Evolutionary conservation across 2,888 invertebrate species (phyloP).

Genomic region (Argyresthia goedartella): DNA sequence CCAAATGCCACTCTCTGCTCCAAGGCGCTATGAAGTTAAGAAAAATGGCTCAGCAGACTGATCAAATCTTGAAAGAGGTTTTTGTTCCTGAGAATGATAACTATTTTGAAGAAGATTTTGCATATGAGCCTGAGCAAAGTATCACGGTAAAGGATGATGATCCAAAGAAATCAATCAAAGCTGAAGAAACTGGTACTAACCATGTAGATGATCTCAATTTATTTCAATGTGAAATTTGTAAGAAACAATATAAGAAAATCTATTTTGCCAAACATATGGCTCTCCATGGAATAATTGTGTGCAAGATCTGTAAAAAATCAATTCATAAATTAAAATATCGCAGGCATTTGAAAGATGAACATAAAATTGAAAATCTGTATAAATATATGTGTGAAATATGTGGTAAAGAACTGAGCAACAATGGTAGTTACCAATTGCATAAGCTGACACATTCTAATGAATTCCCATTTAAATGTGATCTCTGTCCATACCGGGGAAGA

Average conservation of each 20-base stretch:
- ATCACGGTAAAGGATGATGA: neutral
- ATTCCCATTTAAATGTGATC: constrained; percentile 36
- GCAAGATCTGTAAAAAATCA: neutral
- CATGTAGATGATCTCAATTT: constrained; percentile 1
- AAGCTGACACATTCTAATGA: constrained; percentile 32
- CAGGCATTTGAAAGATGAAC: neutral
- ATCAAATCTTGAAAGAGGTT: neutral
- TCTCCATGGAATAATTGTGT: constrained; percentile 13
- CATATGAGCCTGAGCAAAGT: neutral
- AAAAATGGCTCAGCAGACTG: constrained; percentile 18
- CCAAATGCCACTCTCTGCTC: constrained; percentile 15
- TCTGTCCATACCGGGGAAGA: constrained; percentile 35
- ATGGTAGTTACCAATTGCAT: constrained; percentile 39
- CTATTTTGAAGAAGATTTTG: neutral
- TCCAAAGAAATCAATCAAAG: neutral
- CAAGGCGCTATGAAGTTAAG: constrained; percentile 19
- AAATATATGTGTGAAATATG: constrained; percentile 39
- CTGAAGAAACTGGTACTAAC: neutral
- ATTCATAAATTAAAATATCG: neutral
- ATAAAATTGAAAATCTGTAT: neutral
- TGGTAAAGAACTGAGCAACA: constrained; percentile 36
- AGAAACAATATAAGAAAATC: constrained; percentile 28
- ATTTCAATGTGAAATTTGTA: constrained; percentile 26
- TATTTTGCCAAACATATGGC: constrained; percentile 19
- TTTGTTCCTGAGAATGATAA: neutral